These are phyloP conservation scores for Stenurella melanura DNA, from an alignment of 2,888 invertebrate species.

Conservation along the genomic window DNA sequence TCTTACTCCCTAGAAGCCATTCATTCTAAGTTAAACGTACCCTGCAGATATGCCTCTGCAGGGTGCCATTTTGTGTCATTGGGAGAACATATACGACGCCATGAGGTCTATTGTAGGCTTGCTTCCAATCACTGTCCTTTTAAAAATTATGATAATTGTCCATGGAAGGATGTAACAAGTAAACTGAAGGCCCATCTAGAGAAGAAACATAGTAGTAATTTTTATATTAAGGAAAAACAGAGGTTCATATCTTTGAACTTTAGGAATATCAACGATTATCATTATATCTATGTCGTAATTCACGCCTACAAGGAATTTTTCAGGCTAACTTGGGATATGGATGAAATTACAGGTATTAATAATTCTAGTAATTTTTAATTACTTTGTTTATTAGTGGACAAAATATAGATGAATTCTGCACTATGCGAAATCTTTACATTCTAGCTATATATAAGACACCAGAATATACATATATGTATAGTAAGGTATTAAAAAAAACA, in stretches of 20 bases:
- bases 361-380: neutral
- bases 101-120: conserved; percentile 42
- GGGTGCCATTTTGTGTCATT: conserved; percentile 36
- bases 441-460: no score
- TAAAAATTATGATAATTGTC: conserved; percentile 47
- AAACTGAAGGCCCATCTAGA: conserved; percentile 46
- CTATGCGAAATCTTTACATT: no score
- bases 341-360: conserved; percentile 46
- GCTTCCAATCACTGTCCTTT: conserved; percentile 41
- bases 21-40: neutral
- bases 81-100: conserved; percentile 34
- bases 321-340: conserved; percentile 56
- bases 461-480: no score
- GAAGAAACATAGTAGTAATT: conserved; percentile 48
- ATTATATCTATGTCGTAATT: conserved; percentile 55
- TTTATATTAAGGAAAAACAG: conserved; percentile 51
- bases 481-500: no score
- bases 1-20: conserved; percentile 26
- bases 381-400: no score
- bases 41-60: conserved; percentile 28
- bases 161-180: conserved; percentile 48
- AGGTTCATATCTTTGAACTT: conserved; percentile 53
- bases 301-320: conserved; percentile 52
- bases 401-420: no score
- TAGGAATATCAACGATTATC: conserved; percentile 44